Base-by-base conservation (phyloP, 1,140 invertebrate genomes). In the Drosophila nasuta region DNA sequence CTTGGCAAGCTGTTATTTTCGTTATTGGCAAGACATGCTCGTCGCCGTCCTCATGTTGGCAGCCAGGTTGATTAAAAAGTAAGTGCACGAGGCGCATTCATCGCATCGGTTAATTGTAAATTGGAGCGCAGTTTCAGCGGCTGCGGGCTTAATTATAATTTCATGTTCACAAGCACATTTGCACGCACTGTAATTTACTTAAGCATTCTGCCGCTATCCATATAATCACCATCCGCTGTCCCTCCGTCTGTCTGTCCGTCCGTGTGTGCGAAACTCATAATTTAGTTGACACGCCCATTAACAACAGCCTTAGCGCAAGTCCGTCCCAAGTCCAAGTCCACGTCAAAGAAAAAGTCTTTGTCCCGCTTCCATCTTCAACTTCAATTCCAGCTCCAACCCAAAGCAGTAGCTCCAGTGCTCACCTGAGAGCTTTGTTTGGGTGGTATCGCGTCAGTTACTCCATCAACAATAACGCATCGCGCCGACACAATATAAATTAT, bases 121-220 rank as follows among this genome's bases (percentile, higher is more conserved):
- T 83, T 89, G 83, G 73, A 72, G 83, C 74, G 38, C 45, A 35
- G 52, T 71, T 68, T 51, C 63, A 49, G 58, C 56, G 49, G 67
- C 59, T 68, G 51, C 74, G 65, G 82, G 77, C 85, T 57, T 75
- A 75, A 79, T 91, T 58, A 91, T 91, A 91, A 91, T 91, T 91
- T 68, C 87, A 91, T 91, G 89, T 91, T 91, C 89, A 91, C 89
- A 91, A 90, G 85, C 90, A 91, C 85, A 91, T 91, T 91, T 91
- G 88, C 88, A 91, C 85, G 83, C 88, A 91, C 89, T 91, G 89
- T 91, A 91, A 91, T 91, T 91, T 91, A 91, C 89, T 91, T 89
- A 91, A 89, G 81, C 83, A 88, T 88, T 88, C 70, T 81, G 78
- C 73, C 69, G 78, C 77, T 89, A 75, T 74, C 68, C 71, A 64